Evolutionary conservation across 2,888 invertebrate genomes (phyloP), one percentile per base, ranked within the genome.

Genomic region (Leucoptera coffeella): DNA sequence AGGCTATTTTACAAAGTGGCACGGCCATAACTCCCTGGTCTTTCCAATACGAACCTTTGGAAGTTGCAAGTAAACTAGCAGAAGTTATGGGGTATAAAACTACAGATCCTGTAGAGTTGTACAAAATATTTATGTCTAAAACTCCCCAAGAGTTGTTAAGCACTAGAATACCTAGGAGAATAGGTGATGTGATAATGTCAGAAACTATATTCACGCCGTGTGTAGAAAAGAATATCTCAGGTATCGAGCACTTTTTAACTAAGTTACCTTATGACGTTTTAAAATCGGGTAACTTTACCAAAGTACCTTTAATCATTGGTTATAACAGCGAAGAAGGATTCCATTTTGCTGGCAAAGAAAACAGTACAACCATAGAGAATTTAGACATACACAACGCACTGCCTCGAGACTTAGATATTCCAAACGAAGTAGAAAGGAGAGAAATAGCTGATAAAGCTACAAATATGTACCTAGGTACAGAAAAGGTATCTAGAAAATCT

Each of bases 131-230:
- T 19, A 48, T 36, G 23, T 43, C 39, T 1, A 40, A 43, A 30
- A 28, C 51, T 11, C 38, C 47, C 2, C 33, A 45, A 12, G 41
- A 54, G 3, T 30, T 69, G 4, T 30, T 67, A 11, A 40, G 25
- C 15, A 40, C 49, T 3, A 48, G 65, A 7, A 45, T 67, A 2
- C 61, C 61, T 1, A 50, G 67, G 38, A 38, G 37, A 3, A 38
- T 46, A 20, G 65, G 65, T 5, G 57, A 67, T 25, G 38, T 56
- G 9, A 46, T 58, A 0, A 25, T 58, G 17, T 61, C 65, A 12
- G 67, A 67, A 34, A 60, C 60, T 23, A 42, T 64, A 23, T 69
- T 67, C 27, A 64, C 64, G 2, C 67, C 67, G 0, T 67, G 67
- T 33, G 40, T 56, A 5, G 67, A 69, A 30, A 47, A 48, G 10